These are phyloP conservation scores for Tachuris rubrigastra DNA, from an alignment of 2,113 vertebrate genomes.

Conservation along the genomic window DNA sequence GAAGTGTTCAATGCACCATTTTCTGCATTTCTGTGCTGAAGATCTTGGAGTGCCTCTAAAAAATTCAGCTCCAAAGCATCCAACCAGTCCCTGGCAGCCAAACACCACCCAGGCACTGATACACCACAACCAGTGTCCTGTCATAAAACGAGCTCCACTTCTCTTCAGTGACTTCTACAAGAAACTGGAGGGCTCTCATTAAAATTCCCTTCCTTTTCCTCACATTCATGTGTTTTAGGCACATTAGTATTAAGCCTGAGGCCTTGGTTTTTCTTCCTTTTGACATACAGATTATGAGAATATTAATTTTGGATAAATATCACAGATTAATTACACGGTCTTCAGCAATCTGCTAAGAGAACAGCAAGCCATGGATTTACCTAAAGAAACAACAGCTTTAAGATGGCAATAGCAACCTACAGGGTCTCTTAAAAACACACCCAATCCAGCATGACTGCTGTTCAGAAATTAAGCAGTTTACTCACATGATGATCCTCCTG, in stretches of 20 bases:
- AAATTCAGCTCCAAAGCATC: not conserved
- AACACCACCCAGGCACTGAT: not conserved
- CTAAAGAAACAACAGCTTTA: not conserved
- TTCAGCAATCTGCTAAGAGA: not conserved
- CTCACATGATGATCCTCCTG: constrained; percentile 95
- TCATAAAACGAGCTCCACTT: not conserved
- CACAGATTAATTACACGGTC: not conserved
- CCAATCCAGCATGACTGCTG: rapidly evolving
- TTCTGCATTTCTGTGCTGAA: not conserved
- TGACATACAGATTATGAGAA: not conserved
- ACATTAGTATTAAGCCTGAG: not conserved
- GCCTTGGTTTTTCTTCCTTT: not conserved
- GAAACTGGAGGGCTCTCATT: not conserved
- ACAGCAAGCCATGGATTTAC: not conserved
- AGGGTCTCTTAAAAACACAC: not conserved
- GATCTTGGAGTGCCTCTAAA: not conserved
- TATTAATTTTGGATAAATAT: not conserved
- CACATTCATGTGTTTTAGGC: not conserved
- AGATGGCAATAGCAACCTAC: not conserved
- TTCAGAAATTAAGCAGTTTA: constrained; percentile 3
- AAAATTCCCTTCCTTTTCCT: not conserved
- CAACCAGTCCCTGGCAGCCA: not conserved
- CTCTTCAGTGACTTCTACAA: not conserved
- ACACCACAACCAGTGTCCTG: not conserved
- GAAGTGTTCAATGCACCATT: not conserved